Evolutionary conservation across 2,888 invertebrate genomes (phyloP), one percentile per base, ranked within the genome.

Genomic region (Strigamia crassipes): DNA sequence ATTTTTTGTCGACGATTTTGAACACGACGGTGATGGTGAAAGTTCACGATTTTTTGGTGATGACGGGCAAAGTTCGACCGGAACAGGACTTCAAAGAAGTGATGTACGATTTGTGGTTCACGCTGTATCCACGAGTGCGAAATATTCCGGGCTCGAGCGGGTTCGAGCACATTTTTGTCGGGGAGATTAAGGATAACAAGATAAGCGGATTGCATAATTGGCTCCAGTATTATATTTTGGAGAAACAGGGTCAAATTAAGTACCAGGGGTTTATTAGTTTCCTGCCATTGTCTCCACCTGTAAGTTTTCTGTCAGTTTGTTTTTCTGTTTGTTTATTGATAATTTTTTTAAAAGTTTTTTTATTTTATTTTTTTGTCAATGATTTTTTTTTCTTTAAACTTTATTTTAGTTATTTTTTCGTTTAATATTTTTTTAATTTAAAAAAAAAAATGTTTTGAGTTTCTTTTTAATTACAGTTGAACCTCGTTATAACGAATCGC

Each of bases 1-100:
- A 91, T 34, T 93, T 97, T 84, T 90, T 97, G 84, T 93, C 95
- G 86, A 91, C 92, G 0, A 90, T 96, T 61, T 89, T 95, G 89
- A 89, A 91, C 18, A 96, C 96, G 0, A 89, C 91, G 15, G 93
- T 96, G 0, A 94, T 96, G 91, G 90, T 91, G 83, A 89, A 91
- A 84, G 89, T 93, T 0, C 92, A 92, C 90, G 91, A 91, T 82
- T 94, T 93, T 87, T 87, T 93, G 9, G 87, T 89, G 9, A 86
- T 88, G 42, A 92, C 89, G 89, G 90, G 92, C 90, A 82, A 23
- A 12, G 6, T 51, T 9, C 5, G 15, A 23, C 15, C 15, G 34
- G 34, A 34, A 34, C 34, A 34, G 34, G 77, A 77, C 5, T 77
- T 77, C 27, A 15, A 8, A 4, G 27, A 15, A 15, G 8, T 23